These are phyloP conservation scores for Alectura lathami DNA, from an alignment of 2,113 vertebrate genomes.

Conservation along the genomic window DNA sequence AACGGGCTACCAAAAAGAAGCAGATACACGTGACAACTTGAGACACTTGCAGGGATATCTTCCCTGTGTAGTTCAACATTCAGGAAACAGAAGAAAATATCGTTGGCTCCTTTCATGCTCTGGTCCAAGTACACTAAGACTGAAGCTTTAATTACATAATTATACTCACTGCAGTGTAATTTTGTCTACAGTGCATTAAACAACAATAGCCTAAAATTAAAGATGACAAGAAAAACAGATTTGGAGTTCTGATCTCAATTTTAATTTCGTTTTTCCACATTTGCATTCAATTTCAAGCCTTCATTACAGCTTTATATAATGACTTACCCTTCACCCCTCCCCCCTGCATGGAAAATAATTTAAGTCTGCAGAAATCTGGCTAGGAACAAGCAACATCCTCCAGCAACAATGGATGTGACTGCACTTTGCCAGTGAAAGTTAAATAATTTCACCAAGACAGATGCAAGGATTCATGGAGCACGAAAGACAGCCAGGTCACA, in stretches of 20 bases:
- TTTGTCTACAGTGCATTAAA: background rate
- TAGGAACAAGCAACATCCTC: background rate
- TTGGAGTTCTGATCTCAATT: constrained; percentile 38
- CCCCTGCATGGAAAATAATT: background rate
- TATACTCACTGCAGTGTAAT: background rate
- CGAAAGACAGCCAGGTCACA: background rate
- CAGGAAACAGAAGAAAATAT: background rate
- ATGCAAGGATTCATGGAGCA: background rate
- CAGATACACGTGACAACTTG: background rate
- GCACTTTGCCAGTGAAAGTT: background rate
- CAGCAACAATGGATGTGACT: background rate
- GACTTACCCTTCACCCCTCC: background rate
- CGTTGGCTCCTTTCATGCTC: background rate
- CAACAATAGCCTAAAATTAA: constrained; percentile 8
- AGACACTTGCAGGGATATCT: background rate
- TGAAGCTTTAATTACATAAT: constrained; percentile 53
- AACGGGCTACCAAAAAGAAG: background rate
- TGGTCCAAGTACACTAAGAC: background rate
- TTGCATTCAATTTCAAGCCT: constrained; percentile 28
- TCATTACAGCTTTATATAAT: background rate
- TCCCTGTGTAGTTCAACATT: background rate
- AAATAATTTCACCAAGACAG: background rate
- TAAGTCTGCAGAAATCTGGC: background rate
- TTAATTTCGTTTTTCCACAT: constrained; percentile 20
- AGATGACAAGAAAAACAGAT: constrained; percentile 33